A percentile compares a stretch with the other conserved stretches of the same genome.
These are phyloP conservation scores for Dipus sagitta DNA, from an alignment of 2,797 vertebrate genomes.

Conservation along the genomic window DNA sequence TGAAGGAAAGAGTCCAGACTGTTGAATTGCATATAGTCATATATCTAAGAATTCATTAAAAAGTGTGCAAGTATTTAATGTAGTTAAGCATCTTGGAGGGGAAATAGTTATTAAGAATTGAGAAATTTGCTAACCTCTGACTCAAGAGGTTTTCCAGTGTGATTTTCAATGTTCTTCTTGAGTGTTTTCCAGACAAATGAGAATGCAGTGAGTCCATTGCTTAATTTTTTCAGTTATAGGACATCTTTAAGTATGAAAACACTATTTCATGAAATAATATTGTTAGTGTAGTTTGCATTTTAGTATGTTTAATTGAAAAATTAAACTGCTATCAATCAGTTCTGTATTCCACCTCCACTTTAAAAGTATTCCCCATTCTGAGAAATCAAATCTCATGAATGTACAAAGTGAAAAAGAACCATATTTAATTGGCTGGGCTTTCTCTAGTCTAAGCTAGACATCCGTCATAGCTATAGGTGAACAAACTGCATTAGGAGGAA, in stretches of 20 bases:
- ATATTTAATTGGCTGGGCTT: neutral
- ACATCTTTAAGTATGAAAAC: constrained; percentile 27
- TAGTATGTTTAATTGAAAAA: constrained; percentile 27
- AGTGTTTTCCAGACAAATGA: constrained; percentile 26
- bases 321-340: constrained; percentile 26
- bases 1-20: neutral
- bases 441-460: neutral
- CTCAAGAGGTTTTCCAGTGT: neutral
- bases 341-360: neutral
- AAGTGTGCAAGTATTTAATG: constrained; percentile 19
- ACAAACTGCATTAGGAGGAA: neutral
- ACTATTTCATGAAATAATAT: constrained; percentile 33
- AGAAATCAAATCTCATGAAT: neutral
- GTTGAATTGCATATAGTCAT: constrained; percentile 4
- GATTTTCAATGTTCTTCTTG: constrained; percentile 1
- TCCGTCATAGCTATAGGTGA: neutral
- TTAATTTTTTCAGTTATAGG: constrained; percentile 45
- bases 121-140: neutral
- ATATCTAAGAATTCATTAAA: neutral
- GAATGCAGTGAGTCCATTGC: neutral
- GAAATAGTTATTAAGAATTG: constrained; percentile 50
- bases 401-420: neutral
- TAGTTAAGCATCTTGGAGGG: constrained; percentile 6
- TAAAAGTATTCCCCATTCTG: constrained; percentile 42
- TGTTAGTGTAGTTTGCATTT: constrained; percentile 1